Percentiles rank a stretch among this genome's conserved stretches.
These are phyloP conservation scores for Arion vulgaris DNA, from an alignment of 1,140 invertebrate species.

Conservation along the genomic window DNA sequence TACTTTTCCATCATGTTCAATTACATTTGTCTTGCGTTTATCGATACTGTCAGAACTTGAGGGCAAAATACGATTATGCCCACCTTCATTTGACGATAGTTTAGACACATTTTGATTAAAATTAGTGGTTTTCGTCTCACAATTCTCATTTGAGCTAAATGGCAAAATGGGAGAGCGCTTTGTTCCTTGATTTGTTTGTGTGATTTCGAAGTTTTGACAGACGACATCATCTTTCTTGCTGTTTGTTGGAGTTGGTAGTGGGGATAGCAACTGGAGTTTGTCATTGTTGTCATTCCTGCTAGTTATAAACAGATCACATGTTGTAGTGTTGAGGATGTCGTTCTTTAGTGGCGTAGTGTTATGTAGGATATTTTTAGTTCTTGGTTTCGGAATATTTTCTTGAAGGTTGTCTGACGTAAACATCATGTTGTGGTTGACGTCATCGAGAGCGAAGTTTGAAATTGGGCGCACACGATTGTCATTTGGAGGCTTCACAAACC, in stretches of 20 bases:
- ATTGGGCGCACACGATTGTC: neutral
- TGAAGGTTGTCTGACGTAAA: neutral
- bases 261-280: neutral
- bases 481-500: slow-evolving; percentile 8
- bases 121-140: too few species aligned
- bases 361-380: neutral
- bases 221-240: too few species aligned
- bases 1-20: too few species aligned
- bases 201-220: too few species aligned
- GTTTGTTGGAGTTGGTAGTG: neutral
- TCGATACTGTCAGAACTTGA: too few species aligned
- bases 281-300: neutral
- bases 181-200: too few species aligned
- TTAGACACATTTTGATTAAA: too few species aligned
- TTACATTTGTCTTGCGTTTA: too few species aligned
- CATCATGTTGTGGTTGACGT: neutral
- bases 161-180: too few species aligned
- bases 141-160: too few species aligned
- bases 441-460: neutral
- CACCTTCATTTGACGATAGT: too few species aligned
- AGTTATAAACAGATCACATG: slow-evolving; percentile 11
- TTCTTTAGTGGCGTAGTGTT: neutral
- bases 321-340: neutral
- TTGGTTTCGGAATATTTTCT: neutral
- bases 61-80: too few species aligned